Evolutionary conservation across 2,797 vertebrate genomes (phyloP), one percentile per base, ranked within the genome.

Genomic region (Muscicapa striata): DNA sequence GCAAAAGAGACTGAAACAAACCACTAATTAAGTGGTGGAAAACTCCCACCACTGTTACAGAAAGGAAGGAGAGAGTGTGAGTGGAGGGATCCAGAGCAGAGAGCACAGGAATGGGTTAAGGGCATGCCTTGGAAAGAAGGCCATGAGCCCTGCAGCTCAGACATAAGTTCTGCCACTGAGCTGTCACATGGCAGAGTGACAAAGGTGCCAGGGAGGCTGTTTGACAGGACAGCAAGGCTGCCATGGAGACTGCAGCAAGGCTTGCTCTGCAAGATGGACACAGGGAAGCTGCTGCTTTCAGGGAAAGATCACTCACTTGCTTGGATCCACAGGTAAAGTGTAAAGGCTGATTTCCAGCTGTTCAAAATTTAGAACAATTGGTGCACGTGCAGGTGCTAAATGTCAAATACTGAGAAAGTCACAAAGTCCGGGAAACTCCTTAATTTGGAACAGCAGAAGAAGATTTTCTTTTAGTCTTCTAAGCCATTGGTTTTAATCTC

Each of bases 261-360:
- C 16, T 88, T 2, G 1, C 11, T 26, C 29, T 45, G 61, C 23
- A 14, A 76, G 18, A 21, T 3, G 43, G 34, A 21, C 52, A 7
- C 1, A 3, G 23, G 46, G 61, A 72, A 76, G 23, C 9, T 54
- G 26, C 11, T 0, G 0, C 32, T 41, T 26, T 41, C 40, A 22
- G 23, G 23, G 19, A 51, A 58, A 34, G 16, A 67, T 21, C 30
- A 10, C 10, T 16, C 6, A 4, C 38, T 45, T 0, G 1, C n/a
- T 61, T 46, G 29, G 32, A 74, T n/a, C n/a, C 13, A 36, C 26
- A 41, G 75, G 18, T 21, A 34, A 69, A 77, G 4, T 3, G 8
- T 38, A 64, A 81, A 86, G 21, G 30, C 12, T 70, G n/a, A 26
- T 52, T 78, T 67, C 27, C 46, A 48, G 15, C 10, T 46, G 17